Evolutionary conservation across 2,888 invertebrate species (phyloP).

Genomic region (Agapostemon virescens): DNA sequence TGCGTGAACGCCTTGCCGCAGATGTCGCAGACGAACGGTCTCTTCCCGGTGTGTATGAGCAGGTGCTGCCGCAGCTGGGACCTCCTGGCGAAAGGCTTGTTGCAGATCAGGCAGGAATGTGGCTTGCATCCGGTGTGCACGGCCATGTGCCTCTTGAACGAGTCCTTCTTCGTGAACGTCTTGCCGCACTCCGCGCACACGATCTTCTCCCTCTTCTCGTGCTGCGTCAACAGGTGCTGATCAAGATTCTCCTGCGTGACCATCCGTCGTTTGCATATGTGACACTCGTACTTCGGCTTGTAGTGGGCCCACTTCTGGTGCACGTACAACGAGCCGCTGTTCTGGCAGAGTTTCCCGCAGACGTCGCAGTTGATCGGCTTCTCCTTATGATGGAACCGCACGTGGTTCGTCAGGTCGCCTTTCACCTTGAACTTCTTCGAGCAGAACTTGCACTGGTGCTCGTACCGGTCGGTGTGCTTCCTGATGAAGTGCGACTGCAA

Average conservation of each 20-base stretch:
- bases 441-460: slow-evolving; percentile 77
- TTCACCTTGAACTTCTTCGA: slow-evolving; percentile 78
- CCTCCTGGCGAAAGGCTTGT: slow-evolving; percentile 76
- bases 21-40: slow-evolving; percentile 78
- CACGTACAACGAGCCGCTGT: slow-evolving; percentile 78
- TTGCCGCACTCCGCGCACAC: slow-evolving; percentile 79
- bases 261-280: slow-evolving; percentile 78
- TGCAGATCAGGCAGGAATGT: slow-evolving; percentile 77
- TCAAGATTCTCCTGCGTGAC: slow-evolving; percentile 78
- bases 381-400: slow-evolving; percentile 78
- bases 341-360: slow-evolving; percentile 77
- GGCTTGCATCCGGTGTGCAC: slow-evolving; percentile 78
- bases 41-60: slow-evolving; percentile 78
- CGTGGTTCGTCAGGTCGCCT: slow-evolving; percentile 78
- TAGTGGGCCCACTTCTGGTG: slow-evolving; percentile 79
- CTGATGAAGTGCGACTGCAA: slow-evolving; percentile 78
- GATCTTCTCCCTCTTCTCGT: slow-evolving; percentile 78
- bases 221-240: slow-evolving; percentile 77
- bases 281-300: slow-evolving; percentile 78
- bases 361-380: slow-evolving; percentile 78
- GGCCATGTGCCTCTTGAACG: slow-evolving; percentile 78
- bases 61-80: slow-evolving; percentile 78
- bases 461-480: slow-evolving; percentile 78
- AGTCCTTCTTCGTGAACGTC: slow-evolving; percentile 78
- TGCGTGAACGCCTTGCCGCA: slow-evolving; percentile 79